A percentile compares a stretch with the other conserved stretches of the same genome.
Evolutionary conservation across 2,113 vertebrate genomes (phyloP).

Genomic region (Indri indri): DNA sequence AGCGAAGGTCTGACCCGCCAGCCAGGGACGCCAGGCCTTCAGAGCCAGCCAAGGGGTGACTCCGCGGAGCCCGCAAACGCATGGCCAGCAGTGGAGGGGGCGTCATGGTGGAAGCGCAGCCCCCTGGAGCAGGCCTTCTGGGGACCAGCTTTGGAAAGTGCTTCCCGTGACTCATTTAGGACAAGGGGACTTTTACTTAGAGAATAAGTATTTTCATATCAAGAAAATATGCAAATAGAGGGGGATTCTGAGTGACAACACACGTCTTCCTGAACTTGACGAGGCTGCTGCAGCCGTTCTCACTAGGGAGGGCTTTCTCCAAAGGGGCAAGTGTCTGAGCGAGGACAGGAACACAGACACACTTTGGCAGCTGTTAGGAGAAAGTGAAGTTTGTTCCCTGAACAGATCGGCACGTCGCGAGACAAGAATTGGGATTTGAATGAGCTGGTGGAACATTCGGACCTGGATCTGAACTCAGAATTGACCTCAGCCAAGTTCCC

Average conservation of each 20-base stretch:
- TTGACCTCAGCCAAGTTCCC: background rate
- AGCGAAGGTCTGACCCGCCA: background rate
- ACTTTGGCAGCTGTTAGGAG: background rate
- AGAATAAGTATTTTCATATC: background rate
- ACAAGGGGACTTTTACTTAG: background rate
- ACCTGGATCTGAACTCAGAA: background rate
- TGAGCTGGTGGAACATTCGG: fast-evolving
- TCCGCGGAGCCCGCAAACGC: fast-evolving
- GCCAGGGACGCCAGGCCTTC: background rate
- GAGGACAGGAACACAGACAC: fast-evolving
- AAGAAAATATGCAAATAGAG: background rate
- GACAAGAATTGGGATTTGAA: fast-evolving
- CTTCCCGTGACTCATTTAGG: background rate
- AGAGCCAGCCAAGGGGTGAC: fast-evolving
- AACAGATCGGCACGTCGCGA: background rate
- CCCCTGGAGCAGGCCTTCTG: background rate
- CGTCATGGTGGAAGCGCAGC: background rate
- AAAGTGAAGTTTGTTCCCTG: fast-evolving
- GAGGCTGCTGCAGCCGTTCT: background rate
- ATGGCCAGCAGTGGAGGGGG: fast-evolving
- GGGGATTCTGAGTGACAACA: background rate
- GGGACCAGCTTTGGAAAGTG: background rate
- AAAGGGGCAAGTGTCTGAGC: fast-evolving
- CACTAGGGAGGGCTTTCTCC: fast-evolving
- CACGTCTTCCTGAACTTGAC: fast-evolving